phyloP scores from a whole-genome alignment of 2,113 vertebrate genomes.

The Danio rerio region GRCz12tu NC_133180.1:28524501-28525000 shows the following conservation, averaged over 20 bases:
- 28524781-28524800: constrained; percentile 52
- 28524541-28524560: constrained; percentile 75
- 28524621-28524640: neutral
- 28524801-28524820: constrained; percentile 61
- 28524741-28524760: constrained; percentile 50
- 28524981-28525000: too few species aligned
- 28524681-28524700: neutral
- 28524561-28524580: constrained; percentile 76
- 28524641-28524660: constrained; percentile 44
- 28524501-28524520: neutral
- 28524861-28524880: neutral
- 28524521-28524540: neutral
- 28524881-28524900: neutral
- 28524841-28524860: constrained; percentile 55
- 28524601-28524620: constrained; percentile 39
- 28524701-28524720: neutral
- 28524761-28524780: constrained; percentile 52
- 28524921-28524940: too few species aligned
- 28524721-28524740: constrained; percentile 57
- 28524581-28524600: constrained; percentile 74
- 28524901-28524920: too few species aligned
- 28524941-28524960: too few species aligned
- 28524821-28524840: constrained; percentile 38
- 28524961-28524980: too few species aligned
- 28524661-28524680: neutral